Conservation (phyloP, 2,797 vertebrate species). For the Bothrops alternatus region DNA sequence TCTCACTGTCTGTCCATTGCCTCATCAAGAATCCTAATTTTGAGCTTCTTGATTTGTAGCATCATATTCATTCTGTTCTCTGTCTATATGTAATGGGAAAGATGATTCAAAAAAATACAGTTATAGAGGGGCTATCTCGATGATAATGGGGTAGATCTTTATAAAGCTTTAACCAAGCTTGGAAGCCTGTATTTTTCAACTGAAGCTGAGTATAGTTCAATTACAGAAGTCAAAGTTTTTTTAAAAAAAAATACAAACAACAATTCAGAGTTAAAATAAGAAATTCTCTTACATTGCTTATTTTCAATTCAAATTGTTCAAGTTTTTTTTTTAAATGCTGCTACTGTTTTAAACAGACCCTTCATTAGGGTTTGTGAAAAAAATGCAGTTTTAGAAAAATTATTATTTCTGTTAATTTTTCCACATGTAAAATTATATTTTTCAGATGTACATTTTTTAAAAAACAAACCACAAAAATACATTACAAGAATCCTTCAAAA, state of each 20-base stretch:
- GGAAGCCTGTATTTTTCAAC: background rate
- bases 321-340: background rate
- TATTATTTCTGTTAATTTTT: background rate
- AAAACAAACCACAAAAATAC: background rate
- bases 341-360: background rate
- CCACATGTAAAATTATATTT: background rate
- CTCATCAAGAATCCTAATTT: background rate
- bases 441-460: background rate
- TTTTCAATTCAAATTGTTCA: background rate
- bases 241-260: background rate
- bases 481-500: background rate
- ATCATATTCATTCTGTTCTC: background rate
- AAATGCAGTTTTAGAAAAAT: background rate
- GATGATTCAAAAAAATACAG: background rate
- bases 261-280: background rate
- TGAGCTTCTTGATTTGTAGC: background rate
- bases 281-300: background rate
- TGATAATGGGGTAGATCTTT: background rate
- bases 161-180: background rate
- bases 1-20: background rate
- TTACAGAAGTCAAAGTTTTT: background rate
- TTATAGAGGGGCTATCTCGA: background rate
- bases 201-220: background rate
- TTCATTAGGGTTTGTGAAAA: background rate
- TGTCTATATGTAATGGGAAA: background rate